Percentiles rank a stretch among this genome's conserved stretches.
phyloP scores from a whole-genome alignment of 64 coral and sea anemone species.

The Cladopsammia gracilis region DNA sequence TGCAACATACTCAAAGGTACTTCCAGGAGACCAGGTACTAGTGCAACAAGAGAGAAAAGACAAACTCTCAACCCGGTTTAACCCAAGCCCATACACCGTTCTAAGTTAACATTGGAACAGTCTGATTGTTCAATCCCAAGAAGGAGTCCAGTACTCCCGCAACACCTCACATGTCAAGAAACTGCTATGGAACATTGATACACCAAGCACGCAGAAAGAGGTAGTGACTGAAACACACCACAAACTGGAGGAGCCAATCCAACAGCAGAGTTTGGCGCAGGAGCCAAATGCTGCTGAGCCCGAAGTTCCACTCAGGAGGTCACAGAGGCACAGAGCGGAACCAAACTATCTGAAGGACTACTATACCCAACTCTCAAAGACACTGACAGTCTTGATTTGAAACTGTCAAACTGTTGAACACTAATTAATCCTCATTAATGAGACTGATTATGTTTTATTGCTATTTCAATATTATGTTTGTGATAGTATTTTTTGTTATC shows the following conservation, averaged over 20 bases:
- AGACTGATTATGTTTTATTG: not conserved
- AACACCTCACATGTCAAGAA: conserved; percentile 26
- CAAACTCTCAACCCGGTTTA: conserved; percentile 40
- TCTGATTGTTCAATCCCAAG: not conserved
- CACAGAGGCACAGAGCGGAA: not conserved
- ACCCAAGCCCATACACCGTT: not conserved
- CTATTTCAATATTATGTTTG: not conserved
- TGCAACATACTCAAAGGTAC: conserved; percentile 8
- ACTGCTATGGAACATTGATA: not conserved
- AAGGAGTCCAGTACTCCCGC: conserved; percentile 32
- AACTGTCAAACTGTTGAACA: no score
- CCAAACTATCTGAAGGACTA: conserved; percentile 9
- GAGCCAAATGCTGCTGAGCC: not conserved
- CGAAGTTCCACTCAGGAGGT: not conserved
- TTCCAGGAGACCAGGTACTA: conserved; percentile 21
- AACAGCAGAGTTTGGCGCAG: not conserved
- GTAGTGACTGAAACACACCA: not conserved
- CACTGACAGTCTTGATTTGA: not conserved
- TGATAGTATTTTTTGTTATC: not conserved
- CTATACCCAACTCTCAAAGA: not conserved
- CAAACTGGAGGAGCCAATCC: not conserved
- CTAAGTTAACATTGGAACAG: conserved; percentile 12
- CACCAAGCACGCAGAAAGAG: not conserved
- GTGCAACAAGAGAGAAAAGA: conserved; percentile 25
- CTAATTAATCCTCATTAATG: not conserved